Conservation (phyloP, 2,113 vertebrate genomes). For the Danionella cerebrum region DNA sequence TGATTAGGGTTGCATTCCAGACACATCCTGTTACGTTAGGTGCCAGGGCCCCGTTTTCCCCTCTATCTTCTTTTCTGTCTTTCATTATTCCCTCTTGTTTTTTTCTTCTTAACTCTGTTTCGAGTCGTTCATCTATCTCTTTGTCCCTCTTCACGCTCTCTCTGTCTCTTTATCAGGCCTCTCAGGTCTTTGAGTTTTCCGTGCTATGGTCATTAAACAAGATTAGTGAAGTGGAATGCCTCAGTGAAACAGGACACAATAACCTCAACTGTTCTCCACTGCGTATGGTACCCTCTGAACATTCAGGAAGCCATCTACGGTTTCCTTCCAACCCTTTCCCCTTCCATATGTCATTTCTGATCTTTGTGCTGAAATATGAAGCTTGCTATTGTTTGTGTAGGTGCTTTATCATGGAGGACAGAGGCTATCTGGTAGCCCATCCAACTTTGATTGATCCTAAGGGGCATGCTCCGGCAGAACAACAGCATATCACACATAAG, state of each 20-base stretch:
- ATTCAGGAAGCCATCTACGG: not conserved
- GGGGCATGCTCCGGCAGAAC: conserved; percentile 92
- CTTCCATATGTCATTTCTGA: not conserved
- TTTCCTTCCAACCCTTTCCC: not conserved
- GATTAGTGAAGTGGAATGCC: conserved; percentile 51
- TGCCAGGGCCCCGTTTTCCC: conserved; percentile 30
- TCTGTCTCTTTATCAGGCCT: conserved; percentile 14
- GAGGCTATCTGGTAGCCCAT: conserved; percentile 94
- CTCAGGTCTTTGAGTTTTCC: conserved; percentile 39
- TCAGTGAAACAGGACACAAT: conserved; percentile 26
- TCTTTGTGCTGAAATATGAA: conserved; percentile 23
- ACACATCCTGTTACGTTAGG: conserved; percentile 45
- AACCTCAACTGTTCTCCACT: conserved; percentile 22
- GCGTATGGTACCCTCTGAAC: conserved; percentile 5
- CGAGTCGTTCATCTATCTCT: not conserved
- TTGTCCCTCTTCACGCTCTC: not conserved
- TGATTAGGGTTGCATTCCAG: conserved; percentile 57
- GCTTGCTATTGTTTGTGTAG: conserved; percentile 53
- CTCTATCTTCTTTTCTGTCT: conserved; percentile 27
- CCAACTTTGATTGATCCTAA: conserved; percentile 98
- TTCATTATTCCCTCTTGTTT: conserved; percentile 25
- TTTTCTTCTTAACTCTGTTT: conserved; percentile 15
- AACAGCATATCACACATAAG: conserved; percentile 98
- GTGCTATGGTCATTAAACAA: conserved; percentile 51
- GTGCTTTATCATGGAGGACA: conserved; percentile 98